These are phyloP conservation scores for Pachymerium ferrugineum DNA, from an alignment of 2,888 invertebrate genomes.

Conservation along the genomic window DNA sequence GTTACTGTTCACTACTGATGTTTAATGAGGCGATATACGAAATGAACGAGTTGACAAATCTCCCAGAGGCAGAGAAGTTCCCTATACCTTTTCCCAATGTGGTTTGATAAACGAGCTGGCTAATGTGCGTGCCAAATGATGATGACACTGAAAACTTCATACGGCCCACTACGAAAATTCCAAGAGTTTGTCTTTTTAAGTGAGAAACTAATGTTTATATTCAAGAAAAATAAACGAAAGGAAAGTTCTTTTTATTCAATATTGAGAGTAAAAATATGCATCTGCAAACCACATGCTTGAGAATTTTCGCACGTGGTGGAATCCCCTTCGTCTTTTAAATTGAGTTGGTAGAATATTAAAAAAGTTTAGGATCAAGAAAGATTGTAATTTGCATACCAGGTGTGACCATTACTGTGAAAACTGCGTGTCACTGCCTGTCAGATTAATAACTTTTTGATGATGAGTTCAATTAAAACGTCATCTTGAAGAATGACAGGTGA, in stretches of 20 bases:
- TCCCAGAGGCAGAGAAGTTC: not conserved
- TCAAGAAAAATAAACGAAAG: not conserved
- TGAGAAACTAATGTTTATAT: not conserved
- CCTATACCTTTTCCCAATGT: not conserved
- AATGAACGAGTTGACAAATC: conserved; percentile 16
- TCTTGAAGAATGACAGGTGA: not conserved
- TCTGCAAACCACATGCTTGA: not conserved
- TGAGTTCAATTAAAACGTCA: not conserved
- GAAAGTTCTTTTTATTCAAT: not conserved
- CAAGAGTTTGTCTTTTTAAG: not conserved
- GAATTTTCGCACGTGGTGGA: not conserved
- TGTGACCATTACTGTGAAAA: not conserved
- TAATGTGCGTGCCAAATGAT: conserved; percentile 21
- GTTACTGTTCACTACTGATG: conserved; percentile 7
- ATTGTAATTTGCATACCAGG: too few relatives aligned
- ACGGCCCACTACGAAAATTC: too few relatives aligned
- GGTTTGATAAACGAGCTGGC: not conserved
- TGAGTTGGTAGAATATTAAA: too few relatives aligned
- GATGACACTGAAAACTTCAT: too few relatives aligned
- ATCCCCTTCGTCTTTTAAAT: not conserved
- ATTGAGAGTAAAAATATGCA: not conserved
- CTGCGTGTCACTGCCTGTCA: not conserved
- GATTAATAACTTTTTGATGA: not conserved
- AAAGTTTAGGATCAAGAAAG: too few relatives aligned
- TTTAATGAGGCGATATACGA: conserved; percentile 6